Conservation (phyloP, 2,797 vertebrate genomes). For the Tachyglossus aculeatus region DNA sequence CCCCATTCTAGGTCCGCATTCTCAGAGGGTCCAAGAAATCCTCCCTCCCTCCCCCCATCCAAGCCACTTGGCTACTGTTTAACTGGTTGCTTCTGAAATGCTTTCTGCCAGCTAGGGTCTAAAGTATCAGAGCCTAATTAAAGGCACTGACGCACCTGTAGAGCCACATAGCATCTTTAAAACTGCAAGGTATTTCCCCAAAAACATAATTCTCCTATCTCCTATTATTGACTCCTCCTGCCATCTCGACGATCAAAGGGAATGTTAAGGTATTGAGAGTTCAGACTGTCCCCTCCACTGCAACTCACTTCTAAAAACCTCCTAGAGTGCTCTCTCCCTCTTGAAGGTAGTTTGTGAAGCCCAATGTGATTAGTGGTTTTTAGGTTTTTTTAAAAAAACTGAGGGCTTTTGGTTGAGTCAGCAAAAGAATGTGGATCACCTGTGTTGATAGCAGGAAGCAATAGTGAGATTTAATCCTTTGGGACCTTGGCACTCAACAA, state of each 20-base stretch:
- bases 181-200: not conserved
- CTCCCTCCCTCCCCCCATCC: not conserved
- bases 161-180: not conserved
- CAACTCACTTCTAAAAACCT: too few relatives aligned
- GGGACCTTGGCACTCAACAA: not conserved
- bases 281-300: conserved; percentile 5
- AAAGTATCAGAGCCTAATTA: not conserved
- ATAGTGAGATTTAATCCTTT: too few relatives aligned
- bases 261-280: not conserved
- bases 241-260: not conserved
- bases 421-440: not conserved
- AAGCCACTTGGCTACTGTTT: not conserved
- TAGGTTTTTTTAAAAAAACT: not conserved
- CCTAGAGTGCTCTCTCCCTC: too few relatives aligned
- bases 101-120: not conserved
- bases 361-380: not conserved
- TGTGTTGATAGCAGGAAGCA: conserved; percentile 5
- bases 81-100: not conserved
- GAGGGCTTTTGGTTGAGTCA: not conserved
- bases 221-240: not conserved
- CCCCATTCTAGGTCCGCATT: too few relatives aligned
- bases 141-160: not conserved
- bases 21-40: not conserved
- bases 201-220: not conserved
- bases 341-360: too few relatives aligned